Conservation (phyloP, 2,888 invertebrate species). For the Apamea anceps region DNA sequence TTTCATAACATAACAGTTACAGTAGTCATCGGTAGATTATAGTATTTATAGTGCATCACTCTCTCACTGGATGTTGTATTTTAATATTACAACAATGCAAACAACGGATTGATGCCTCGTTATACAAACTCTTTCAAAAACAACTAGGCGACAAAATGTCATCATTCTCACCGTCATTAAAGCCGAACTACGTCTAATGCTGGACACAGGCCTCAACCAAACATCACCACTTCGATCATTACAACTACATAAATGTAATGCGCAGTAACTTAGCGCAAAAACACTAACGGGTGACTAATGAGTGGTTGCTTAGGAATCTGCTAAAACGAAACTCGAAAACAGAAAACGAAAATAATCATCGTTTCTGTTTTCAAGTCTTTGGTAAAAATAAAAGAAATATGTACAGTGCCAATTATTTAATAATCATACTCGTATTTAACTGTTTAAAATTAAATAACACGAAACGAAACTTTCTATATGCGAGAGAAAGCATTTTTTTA, state of each 20-base stretch:
- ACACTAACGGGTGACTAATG: neutral
- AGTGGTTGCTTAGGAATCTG: neutral
- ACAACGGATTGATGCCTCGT: neutral
- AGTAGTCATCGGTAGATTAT: slow-evolving; percentile 18
- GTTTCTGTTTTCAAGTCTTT: neutral
- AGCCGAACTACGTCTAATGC: neutral
- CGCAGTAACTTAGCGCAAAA: neutral
- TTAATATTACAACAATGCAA: slow-evolving; percentile 24
- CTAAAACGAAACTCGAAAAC: neutral
- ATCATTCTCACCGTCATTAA: neutral
- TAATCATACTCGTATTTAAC: neutral
- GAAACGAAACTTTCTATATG: neutral
- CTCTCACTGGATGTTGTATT: slow-evolving; percentile 1
- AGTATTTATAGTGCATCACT: slow-evolving; percentile 7
- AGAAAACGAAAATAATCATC: neutral
- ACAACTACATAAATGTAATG: neutral
- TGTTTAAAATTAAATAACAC: neutral
- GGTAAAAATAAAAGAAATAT: neutral
- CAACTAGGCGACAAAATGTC: neutral
- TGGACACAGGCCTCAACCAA: neutral
- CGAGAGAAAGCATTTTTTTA: neutral
- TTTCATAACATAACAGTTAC: slow-evolving; percentile 42
- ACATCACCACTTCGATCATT: neutral
- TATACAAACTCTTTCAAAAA: neutral
- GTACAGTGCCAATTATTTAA: neutral